Base-by-base conservation (phyloP, 2,797 vertebrate genomes). In the Tauraco hartlaubi region DNA sequence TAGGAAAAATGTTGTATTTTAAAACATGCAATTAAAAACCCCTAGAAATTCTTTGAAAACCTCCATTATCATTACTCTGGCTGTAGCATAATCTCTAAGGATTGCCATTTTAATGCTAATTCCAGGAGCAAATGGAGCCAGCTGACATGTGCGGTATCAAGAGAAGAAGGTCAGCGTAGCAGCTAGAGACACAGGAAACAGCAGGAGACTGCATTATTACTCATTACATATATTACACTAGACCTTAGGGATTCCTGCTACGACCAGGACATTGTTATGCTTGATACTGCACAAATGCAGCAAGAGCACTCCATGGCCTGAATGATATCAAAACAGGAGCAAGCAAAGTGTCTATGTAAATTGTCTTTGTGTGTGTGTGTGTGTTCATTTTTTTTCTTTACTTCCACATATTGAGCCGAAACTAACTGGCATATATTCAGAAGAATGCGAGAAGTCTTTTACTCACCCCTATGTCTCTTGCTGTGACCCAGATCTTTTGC, bases 41-140 rank as follows among this genome's bases (percentile, higher is more conserved):
- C 5, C 31, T 15, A 5, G 61, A 91, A 95, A 88, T 90, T 51
- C 48, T 88, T 83, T 83, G 0, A 44, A 88, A 93, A 78, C 83
- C 51, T 91, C 68, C 43, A 54, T 88, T 92, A 26, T 92, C 75
- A 33, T 83, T 92, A 49, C 64, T 78, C 21, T 85, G 75, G 10
- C 54, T 97, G 62, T 75, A 90, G 87, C 22, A 28, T 72, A 80
- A 90, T 94, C 96, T 94, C 92, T 48, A 7, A 96, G 96, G 91
- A 93, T 74, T 96, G 76, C 61, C 69, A 94, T 96, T 96, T 96
- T 94, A 94, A 97, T 95, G 95, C 68, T 96, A 94, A 97, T 97
- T 96, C 94, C 79, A 85, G 87, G 80, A 91, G 86, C 94, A 96
- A 96, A 90, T 94, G 85, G 89, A 80, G 73, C 84, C 92, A 95